Evolutionary conservation across 2,888 invertebrate genomes (phyloP).

Genomic region (Dryobota labecula): DNA sequence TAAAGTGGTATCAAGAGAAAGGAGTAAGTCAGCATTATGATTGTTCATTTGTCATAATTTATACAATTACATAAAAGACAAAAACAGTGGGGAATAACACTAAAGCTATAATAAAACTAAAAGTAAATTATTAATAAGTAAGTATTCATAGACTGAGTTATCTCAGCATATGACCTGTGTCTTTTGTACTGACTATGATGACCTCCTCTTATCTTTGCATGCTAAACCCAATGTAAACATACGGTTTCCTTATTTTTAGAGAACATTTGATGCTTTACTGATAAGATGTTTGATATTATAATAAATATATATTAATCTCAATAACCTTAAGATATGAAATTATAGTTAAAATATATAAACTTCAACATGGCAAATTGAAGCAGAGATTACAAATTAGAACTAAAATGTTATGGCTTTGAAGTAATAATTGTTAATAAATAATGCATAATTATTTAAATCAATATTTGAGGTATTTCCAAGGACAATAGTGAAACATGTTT

Average conservation of each 20-base stretch:
- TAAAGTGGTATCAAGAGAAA: constrained; percentile 18
- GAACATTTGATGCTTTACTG: constrained; percentile 63
- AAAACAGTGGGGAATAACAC: constrained; percentile 27
- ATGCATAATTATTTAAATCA: constrained; percentile 8
- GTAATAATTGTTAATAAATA: background rate
- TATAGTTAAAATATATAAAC: constrained; percentile 2
- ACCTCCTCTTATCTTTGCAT: constrained; percentile 86
- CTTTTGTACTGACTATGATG: constrained; percentile 83
- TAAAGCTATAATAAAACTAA: constrained; percentile 61
- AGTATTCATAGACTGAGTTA: constrained; percentile 83
- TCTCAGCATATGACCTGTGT: constrained; percentile 86
- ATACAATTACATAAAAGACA: background rate
- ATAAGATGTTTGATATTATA: constrained; percentile 57
- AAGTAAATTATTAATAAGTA: constrained; percentile 71
- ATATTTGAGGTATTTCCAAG: constrained; percentile 2
- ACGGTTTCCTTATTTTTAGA: constrained; percentile 81
- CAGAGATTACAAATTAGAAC: constrained; percentile 10
- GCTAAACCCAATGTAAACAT: constrained; percentile 84
- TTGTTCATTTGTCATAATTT: constrained; percentile 11
- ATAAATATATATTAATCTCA: constrained; percentile 32
- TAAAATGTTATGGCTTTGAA: background rate
- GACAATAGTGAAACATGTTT: constrained; percentile 10
- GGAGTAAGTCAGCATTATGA: background rate
- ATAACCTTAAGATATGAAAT: constrained; percentile 28
- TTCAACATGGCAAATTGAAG: constrained; percentile 1